These are phyloP conservation scores for Gari tellinella DNA, from an alignment of 2,888 invertebrate species.

Conservation along the genomic window DNA sequence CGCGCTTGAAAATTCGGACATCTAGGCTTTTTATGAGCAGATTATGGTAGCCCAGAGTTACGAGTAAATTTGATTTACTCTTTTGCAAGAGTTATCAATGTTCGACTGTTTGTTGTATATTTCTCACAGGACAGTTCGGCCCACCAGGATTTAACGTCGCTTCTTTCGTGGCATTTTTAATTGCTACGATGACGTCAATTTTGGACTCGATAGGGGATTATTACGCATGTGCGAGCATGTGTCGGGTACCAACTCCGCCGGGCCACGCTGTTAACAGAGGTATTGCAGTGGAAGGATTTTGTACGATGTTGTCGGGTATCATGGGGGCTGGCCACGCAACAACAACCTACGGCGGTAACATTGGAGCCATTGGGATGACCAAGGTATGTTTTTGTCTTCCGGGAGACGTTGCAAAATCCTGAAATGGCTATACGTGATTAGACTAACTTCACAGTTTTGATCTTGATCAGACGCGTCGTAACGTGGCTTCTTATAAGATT, in stretches of 20 bases:
- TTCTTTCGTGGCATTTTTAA: constrained; percentile 65
- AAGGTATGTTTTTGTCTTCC: too few relatives aligned
- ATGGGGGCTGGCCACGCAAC: constrained; percentile 95
- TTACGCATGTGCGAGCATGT: constrained; percentile 90
- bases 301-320: constrained; percentile 91
- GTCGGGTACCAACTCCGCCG: constrained; percentile 91
- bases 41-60: too few relatives aligned
- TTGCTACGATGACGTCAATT: constrained; percentile 71
- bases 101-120: too few relatives aligned
- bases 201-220: constrained; percentile 90
- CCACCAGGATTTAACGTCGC: constrained; percentile 55
- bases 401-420: too few relatives aligned
- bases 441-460: too few relatives aligned
- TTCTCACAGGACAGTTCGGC: constrained; percentile 71
- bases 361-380: constrained; percentile 94
- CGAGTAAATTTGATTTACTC: too few relatives aligned
- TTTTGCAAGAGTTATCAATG: too few relatives aligned
- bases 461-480: too few relatives aligned
- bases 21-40: too few relatives aligned
- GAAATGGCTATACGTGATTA: too few relatives aligned
- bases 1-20: too few relatives aligned
- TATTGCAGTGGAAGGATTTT: constrained; percentile 90
- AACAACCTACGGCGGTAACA: constrained; percentile 95
- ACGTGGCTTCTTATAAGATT: too few relatives aligned
- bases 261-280: constrained; percentile 92